These are phyloP conservation scores for Lasioglossum figueresi DNA, from an alignment of 2,888 invertebrate species.

Conservation along the genomic window DNA sequence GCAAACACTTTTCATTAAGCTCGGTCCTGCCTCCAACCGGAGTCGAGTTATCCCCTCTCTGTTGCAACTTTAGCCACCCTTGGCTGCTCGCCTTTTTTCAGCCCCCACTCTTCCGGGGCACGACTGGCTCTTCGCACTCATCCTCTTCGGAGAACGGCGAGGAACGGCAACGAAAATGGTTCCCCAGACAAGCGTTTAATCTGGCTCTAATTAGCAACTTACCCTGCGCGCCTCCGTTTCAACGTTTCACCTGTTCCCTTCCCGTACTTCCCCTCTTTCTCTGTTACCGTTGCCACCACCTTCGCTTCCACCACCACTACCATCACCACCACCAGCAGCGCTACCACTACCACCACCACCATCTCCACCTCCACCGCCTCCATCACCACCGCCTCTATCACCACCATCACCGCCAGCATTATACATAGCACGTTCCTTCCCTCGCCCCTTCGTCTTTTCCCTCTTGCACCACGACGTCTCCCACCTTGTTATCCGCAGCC, in stretches of 20 bases:
- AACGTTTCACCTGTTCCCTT: constrained; percentile 56
- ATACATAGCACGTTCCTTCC: background rate
- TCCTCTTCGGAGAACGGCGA: constrained; percentile 64
- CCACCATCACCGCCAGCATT: background rate
- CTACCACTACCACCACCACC: background rate
- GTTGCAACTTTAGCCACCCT: constrained; percentile 58
- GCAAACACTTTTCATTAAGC: constrained; percentile 84
- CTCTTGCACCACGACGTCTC: background rate
- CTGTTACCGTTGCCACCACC: background rate
- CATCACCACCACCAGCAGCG: background rate
- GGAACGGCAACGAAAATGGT: constrained; percentile 84
- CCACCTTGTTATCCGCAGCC: constrained; percentile 6
- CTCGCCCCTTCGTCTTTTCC: background rate
- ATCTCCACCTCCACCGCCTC: background rate
- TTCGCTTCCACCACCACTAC: background rate
- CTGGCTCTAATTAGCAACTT: constrained; percentile 87
- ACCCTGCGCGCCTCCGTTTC: constrained; percentile 83
- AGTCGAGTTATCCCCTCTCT: constrained; percentile 64
- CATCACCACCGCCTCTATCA: background rate
- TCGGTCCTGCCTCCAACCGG: constrained; percentile 72
- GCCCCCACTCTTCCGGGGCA: constrained; percentile 21
- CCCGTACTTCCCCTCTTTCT: constrained; percentile 11
- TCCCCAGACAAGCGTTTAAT: constrained; percentile 88
- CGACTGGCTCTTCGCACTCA: constrained; percentile 54
- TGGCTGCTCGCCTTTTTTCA: constrained; percentile 58